A percentile compares a stretch with the other conserved stretches of the same genome.
Evolutionary conservation across 2,113 vertebrate species (phyloP).

Genomic region (Sinocyclocheilus anshuiensis): DNA sequence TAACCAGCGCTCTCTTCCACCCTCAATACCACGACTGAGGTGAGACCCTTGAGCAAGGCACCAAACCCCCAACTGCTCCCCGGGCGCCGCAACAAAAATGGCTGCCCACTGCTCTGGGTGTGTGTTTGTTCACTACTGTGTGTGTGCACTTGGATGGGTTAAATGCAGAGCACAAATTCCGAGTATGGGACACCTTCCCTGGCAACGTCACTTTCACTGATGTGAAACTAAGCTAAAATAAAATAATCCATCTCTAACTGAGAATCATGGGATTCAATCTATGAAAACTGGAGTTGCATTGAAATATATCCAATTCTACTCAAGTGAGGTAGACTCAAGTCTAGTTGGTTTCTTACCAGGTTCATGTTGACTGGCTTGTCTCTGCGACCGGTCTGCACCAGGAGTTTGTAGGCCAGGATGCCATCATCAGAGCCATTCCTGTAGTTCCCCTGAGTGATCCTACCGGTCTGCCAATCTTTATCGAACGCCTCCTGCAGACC

Average conservation of each 20-base stretch:
- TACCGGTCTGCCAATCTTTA: constrained; percentile 90
- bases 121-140: too few relatives aligned
- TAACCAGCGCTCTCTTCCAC: too few relatives aligned
- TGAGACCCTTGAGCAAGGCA: too few relatives aligned
- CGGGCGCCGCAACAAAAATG: too few relatives aligned
- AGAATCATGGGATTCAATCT: background rate
- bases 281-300: background rate
- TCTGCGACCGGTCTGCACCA: constrained; percentile 92
- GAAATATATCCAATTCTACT: background rate
- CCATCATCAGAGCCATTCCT: constrained; percentile 93
- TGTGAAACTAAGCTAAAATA: background rate
- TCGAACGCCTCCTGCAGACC: constrained; percentile 96
- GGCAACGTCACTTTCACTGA: too few relatives aligned
- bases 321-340: background rate
- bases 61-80: too few relatives aligned
- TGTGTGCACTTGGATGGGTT: too few relatives aligned
- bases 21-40: too few relatives aligned
- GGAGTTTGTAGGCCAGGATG: constrained; percentile 92
- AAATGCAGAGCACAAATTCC: too few relatives aligned
- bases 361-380: constrained; percentile 90
- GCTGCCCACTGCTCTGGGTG: too few relatives aligned
- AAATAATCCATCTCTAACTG: background rate
- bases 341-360: constrained; percentile 74
- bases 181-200: too few relatives aligned
- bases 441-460: constrained; percentile 88